Percentiles rank a stretch among this genome's conserved stretches.
Evolutionary conservation across 2,113 vertebrate genomes (phyloP).

Genomic region (Oophaga pumilio): DNA sequence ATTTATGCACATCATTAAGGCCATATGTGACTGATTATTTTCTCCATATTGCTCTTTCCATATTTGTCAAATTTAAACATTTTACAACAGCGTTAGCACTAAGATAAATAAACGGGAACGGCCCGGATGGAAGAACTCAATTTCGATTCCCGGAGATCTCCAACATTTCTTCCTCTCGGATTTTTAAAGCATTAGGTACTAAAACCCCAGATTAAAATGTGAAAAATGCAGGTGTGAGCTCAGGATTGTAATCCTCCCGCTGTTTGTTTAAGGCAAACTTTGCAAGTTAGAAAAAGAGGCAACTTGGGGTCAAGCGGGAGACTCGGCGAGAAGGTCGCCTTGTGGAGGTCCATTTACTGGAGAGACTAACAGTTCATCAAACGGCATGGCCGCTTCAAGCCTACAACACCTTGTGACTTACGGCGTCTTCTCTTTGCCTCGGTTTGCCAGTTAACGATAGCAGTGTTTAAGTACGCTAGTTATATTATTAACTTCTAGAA

Average conservation of each 20-base stretch:
- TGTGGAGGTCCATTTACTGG: constrained; percentile 61
- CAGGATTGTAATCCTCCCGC: constrained; percentile 60
- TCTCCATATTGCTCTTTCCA: constrained; percentile 52
- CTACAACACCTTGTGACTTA: constrained; percentile 65
- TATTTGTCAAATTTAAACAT: constrained; percentile 54
- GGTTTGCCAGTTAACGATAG: constrained; percentile 80
- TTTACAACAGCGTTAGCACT: constrained; percentile 50
- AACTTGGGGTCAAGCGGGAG: constrained; percentile 63
- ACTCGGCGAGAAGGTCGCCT: constrained; percentile 59
- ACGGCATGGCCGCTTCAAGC: constrained; percentile 61
- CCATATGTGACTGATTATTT: constrained; percentile 57
- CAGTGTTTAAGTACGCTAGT: constrained; percentile 87
- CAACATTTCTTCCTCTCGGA: constrained; percentile 58
- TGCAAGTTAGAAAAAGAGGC: constrained; percentile 61
- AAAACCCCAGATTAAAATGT: constrained; percentile 64
- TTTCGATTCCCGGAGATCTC: constrained; percentile 60
- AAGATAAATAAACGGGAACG: constrained; percentile 57
- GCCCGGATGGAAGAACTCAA: constrained; percentile 52
- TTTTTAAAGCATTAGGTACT: constrained; percentile 63
- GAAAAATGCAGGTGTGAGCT: constrained; percentile 65
- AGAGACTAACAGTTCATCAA: constrained; percentile 64
- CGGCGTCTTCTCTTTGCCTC: constrained; percentile 67
- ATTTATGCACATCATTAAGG: constrained; percentile 56
- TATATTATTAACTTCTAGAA: constrained; percentile 85
- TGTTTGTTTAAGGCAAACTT: constrained; percentile 62